phyloP scores from a whole-genome alignment of 2,888 invertebrate species.

The Calameuta idolon region DNA sequence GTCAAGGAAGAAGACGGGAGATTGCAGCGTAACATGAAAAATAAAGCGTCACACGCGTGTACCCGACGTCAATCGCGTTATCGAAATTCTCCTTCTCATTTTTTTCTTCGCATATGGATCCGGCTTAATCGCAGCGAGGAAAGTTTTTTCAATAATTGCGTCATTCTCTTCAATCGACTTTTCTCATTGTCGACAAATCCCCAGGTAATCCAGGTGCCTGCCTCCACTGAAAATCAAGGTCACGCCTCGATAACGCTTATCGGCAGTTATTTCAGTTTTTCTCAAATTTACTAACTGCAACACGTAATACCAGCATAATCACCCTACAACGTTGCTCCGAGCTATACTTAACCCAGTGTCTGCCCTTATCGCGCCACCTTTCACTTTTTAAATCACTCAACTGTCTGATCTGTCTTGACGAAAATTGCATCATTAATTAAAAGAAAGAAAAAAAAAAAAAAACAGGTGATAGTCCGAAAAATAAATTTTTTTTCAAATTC shows the following conservation, averaged over 20 bases:
- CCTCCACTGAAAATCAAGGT: not conserved
- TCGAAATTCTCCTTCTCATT: not conserved
- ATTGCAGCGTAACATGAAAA: not conserved
- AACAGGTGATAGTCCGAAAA: not conserved
- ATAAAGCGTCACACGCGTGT: not conserved
- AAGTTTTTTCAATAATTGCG: not conserved
- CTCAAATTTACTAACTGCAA: not conserved
- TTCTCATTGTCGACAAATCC: not conserved
- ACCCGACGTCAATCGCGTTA: not conserved
- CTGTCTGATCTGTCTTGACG: not conserved
- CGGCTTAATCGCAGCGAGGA: not conserved
- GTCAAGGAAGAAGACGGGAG: not conserved
- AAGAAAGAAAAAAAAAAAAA: not conserved
- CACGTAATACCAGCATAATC: not conserved
- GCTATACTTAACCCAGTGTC: not conserved
- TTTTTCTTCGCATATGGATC: not conserved
- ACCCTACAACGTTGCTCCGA: not conserved
- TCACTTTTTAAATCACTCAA: not conserved
- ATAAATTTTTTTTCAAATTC: not conserved
- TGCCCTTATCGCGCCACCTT: not conserved
- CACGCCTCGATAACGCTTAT: not conserved
- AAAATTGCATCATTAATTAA: not conserved
- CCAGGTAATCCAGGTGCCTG: not conserved
- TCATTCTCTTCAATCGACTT: not conserved
- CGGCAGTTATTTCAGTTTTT: not conserved